Base-by-base conservation (phyloP, 1,140 invertebrate species). In the Caenorhabditis inopinata region DNA sequence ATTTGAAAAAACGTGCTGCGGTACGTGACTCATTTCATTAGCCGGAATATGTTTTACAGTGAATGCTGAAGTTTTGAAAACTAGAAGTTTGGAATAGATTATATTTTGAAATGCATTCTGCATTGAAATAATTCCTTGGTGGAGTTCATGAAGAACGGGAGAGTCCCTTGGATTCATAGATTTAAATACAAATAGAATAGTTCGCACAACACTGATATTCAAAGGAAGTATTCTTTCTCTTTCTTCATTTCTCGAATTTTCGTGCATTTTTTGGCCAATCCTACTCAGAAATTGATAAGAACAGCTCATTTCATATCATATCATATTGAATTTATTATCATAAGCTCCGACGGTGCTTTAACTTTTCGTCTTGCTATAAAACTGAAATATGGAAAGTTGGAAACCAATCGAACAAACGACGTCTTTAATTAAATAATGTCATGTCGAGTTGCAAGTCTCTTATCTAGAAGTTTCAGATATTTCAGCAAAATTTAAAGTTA, bases 261-360 rank as follows among this genome's bases (percentile, higher is more conserved):
- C 27, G 18, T 32, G 9, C 18, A 16, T 58, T 32, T 32, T 58
- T 58, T 32, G n/a, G n/a, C n/a, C n/a, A n/a, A n/a, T 51, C 23
- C 11, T 12, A 11, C 27, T 7, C 5, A 38, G 38, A 68, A 16
- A 29, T 38, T 29, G 58, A 68, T 68, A 68, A 68, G 0, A 18
- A 32, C 38, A 51, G 9, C 27, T 25, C 18, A 51, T 32, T 9
- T 58, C 51, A 58, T 58, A 58, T 68, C 58, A 53, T 3, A 14
- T 68, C 58, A 53, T 11, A 18, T 53, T 1, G 38, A 68, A 68
- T 38, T 68, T 68, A 68, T 68, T 32, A 68, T 42, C 32, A 68
- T 68, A 68, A 68, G 27, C 58, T 38, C n/a, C n/a, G 29, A n/a
- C 18, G 51, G 32, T 68, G 58, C 58, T 68, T 29, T n/a, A 23